Base-by-base conservation (phyloP, 1,140 invertebrate species). In the Gerris buenoi region DNA sequence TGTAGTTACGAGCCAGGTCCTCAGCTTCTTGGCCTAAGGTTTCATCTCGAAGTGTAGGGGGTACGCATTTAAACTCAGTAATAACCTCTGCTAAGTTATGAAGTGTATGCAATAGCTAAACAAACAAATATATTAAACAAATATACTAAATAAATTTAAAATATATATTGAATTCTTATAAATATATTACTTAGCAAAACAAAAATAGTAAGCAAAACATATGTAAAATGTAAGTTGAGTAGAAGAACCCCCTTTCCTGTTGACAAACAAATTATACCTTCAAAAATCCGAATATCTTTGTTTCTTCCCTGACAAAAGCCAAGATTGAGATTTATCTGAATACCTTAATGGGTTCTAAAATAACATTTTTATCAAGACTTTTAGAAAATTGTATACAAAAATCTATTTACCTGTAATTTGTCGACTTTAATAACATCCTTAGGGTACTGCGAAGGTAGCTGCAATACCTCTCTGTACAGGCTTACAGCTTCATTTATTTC, bases 71-170 rank as follows among this genome's bases (percentile, higher is more conserved):
- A 25, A 22, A 60, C 15, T 60, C 58, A 5, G 10, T 10, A 22
- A 60, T 22, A 1, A 83, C 67, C 73, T 86, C 81, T 10, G 79
- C 73, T 26, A 89, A 75, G 75, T 91, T 91, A 70, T 86, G 79
- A 63, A 87, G 74, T 0, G 86, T 81, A 76, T 91, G 88, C 27
- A 90, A 81, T 70, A n/a, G n/a, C n/a, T n/a, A n/a, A n/a, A n/a
- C n/a, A n/a, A n/a, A n/a, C n/a, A n/a, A n/a, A n/a, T n/a, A n/a
- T n/a, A n/a, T n/a, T n/a, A n/a, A n/a, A n/a, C n/a, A n/a, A n/a
- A n/a, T n/a, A n/a, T n/a, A n/a, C n/a, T n/a, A n/a, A n/a, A n/a
- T n/a, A n/a, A n/a, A n/a, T n/a, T n/a, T n/a, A n/a, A n/a, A n/a
- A n/a, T n/a, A n/a, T n/a, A n/a, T n/a, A n/a, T n/a, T n/a, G n/a